Base-by-base conservation (phyloP, 2,797 vertebrate genomes). In the Urocyon cinereoargenteus region DNA sequence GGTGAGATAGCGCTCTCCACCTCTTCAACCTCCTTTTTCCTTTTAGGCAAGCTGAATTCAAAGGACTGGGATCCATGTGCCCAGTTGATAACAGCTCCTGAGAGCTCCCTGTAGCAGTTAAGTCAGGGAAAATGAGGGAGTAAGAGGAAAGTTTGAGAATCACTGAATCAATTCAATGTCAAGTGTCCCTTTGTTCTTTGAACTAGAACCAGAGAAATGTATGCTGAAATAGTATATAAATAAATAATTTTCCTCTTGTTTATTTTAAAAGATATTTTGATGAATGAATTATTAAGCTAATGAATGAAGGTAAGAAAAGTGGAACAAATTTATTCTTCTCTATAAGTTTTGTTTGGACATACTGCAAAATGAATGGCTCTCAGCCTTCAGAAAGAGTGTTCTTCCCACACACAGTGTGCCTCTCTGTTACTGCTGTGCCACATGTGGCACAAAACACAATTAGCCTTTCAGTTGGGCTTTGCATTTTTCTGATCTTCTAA, bases 401-500 rank as follows among this genome's bases (percentile, higher is more conserved):
- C n/a, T 96, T 57, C 85, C 28, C 4, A 18, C 40, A 62, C 19
- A 22, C 40, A 40, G 8, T 66, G 49, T 57, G 87, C 92, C 40
- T 97, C 93, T 84, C 90, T 94, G 93, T 81, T 55, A 4, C 26
- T 89, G 36, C 51, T 40, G 11, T n/a, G 75, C 66, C 11, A 5
- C 64, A 13, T 2, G 31, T 97, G 96, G 97, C 88, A 96, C 93
- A 96, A 97, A 91, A 96, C 62, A 96, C 95, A 97, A 97, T 98
- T 93, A 97, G 70, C 22, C 28, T 98, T 94, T 79, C 95, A 97
- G 93, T 85, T 34, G 75, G 34, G 55, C 36, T 96, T 92, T 94
- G 83, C 81, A 16, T 96, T 97, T 97, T 96, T 0, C 94, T 97
- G 92, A 94, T 97, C 45, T 93, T 95, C 97, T 97, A 98, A 97